Evolutionary conservation across 2,797 vertebrate species (phyloP).

Genomic region (Philypnodon macrostomus): DNA sequence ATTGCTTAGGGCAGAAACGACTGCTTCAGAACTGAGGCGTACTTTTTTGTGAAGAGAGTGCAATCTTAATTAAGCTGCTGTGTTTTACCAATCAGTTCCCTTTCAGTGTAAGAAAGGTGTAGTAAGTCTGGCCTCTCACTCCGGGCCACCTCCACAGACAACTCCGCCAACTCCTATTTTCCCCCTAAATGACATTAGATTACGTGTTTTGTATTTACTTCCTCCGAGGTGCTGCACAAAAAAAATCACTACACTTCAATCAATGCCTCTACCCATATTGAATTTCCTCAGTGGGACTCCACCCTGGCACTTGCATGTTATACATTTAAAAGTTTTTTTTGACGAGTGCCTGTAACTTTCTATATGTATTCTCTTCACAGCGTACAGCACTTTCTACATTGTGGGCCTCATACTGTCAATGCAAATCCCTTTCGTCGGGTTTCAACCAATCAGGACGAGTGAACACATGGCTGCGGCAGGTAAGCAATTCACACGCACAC

Average conservation of each 20-base stretch:
- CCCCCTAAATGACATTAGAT: conserved; percentile 56
- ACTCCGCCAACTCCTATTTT: conserved; percentile 44
- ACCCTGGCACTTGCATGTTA: conserved; percentile 5
- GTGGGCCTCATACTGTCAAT: conserved; percentile 95
- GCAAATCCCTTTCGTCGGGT: conserved; percentile 98
- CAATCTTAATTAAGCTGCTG: conserved; percentile 69
- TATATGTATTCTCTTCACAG: conserved; percentile 62
- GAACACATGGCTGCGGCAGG: conserved; percentile 98
- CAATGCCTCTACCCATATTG: conserved; percentile 34
- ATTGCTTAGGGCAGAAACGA: conserved; percentile 54
- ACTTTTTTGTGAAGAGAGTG: conserved; percentile 61
- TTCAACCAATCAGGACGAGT: conserved; percentile 98
- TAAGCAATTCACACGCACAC: conserved; percentile 60
- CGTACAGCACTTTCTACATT: conserved; percentile 98
- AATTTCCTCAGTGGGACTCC: conserved; percentile 31
- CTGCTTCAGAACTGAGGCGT: conserved; percentile 48
- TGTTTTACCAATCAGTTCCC: conserved; percentile 40
- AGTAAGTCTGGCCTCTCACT: conserved; percentile 25
- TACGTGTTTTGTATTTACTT: conserved; percentile 59
- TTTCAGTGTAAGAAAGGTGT: conserved; percentile 41
- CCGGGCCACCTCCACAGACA: conserved; percentile 19
- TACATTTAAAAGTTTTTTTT: conserved; percentile 14
- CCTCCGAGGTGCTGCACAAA: conserved; percentile 38
- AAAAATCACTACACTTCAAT: conserved; percentile 65
- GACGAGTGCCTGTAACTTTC: conserved; percentile 21